Conservation (phyloP, 2,888 invertebrate species). For the Theodoxus fluviatilis region DNA sequence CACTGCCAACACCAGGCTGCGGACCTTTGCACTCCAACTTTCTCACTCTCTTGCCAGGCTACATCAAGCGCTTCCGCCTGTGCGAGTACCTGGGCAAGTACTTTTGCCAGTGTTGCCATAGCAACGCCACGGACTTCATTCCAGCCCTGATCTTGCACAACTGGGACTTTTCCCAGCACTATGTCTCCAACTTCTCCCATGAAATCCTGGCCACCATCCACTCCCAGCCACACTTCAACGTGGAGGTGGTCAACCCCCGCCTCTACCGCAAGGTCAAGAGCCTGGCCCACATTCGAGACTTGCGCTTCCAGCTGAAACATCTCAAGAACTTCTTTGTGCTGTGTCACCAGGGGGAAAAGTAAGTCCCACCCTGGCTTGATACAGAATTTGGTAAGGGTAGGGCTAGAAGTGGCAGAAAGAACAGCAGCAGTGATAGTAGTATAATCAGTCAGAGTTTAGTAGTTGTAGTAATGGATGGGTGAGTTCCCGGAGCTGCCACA, state of each 20-base stretch:
- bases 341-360: too few relatives aligned
- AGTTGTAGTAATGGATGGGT: too few relatives aligned
- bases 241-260: conserved; percentile 75
- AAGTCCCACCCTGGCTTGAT: too few relatives aligned
- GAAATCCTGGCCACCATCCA: conserved; percentile 79
- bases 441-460: too few relatives aligned
- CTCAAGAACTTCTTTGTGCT: conserved; percentile 78
- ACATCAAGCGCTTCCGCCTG: conserved; percentile 77
- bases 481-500: too few relatives aligned
- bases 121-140: conserved; percentile 77
- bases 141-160: conserved; percentile 67
- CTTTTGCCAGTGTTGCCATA: conserved; percentile 87
- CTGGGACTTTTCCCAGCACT: conserved; percentile 73
- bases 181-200: conserved; percentile 83
- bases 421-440: too few relatives aligned
- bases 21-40: not conserved
- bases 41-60: conserved; percentile 24
- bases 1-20: not conserved
- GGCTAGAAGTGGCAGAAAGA: too few relatives aligned
- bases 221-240: conserved; percentile 79
- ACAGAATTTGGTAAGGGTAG: too few relatives aligned
- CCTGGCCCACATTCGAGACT: conserved; percentile 72
- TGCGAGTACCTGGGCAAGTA: conserved; percentile 85
- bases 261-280: conserved; percentile 74
- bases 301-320: conserved; percentile 75